Evolutionary conservation across 2,797 vertebrate species (phyloP).

Genomic region (Diplodus puntazzo): DNA sequence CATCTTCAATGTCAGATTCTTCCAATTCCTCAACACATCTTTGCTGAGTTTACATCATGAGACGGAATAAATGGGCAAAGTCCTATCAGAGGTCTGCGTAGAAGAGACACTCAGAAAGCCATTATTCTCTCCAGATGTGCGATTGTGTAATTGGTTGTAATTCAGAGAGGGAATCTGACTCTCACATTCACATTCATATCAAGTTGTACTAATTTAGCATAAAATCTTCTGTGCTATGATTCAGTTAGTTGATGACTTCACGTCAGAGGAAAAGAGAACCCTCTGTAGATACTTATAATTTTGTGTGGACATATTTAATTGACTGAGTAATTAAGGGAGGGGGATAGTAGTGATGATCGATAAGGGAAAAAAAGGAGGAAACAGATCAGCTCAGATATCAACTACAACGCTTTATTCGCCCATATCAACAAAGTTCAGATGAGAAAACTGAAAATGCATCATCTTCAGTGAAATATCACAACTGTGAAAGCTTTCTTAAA

Average conservation of each 20-base stretch:
- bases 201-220: constrained; percentile 32
- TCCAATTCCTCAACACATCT: constrained; percentile 2
- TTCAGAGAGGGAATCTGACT: constrained; percentile 3
- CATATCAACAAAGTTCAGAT: constrained; percentile 1
- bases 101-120: background rate
- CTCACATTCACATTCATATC: constrained; percentile 13
- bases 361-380: constrained; percentile 13
- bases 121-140: background rate
- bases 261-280: constrained; percentile 38
- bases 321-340: constrained; percentile 37
- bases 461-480: constrained; percentile 1
- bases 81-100: constrained; percentile 9
- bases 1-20: constrained; percentile 6
- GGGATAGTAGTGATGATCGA: constrained; percentile 10
- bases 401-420: background rate
- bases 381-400: constrained; percentile 8
- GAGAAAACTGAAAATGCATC: background rate
- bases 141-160: background rate
- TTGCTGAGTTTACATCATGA: constrained; percentile 27
- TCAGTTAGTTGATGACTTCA: constrained; percentile 30
- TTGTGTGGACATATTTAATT: constrained; percentile 49
- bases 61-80: constrained; percentile 15
- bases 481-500: background rate
- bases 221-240: constrained; percentile 4
- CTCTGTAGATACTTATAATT: constrained; percentile 57